Conservation (phyloP, 2,888 invertebrate genomes). For the Temnothorax ravouxi region DNA sequence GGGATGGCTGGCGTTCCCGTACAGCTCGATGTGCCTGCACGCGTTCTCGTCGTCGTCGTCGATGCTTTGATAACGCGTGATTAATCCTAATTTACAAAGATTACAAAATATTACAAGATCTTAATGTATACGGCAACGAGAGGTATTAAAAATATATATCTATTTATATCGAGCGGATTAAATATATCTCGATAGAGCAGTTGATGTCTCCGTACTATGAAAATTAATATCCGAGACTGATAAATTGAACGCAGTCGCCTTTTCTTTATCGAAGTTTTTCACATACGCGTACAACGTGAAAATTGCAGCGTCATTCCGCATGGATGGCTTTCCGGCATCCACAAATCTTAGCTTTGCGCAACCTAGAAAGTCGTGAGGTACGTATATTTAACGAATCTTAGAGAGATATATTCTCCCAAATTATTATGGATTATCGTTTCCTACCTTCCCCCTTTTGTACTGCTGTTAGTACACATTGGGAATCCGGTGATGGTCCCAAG, state of each 20-base stretch:
- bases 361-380: constrained; percentile 68
- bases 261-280: constrained; percentile 63
- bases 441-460: constrained; percentile 77
- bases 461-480: constrained; percentile 74
- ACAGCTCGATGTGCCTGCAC: constrained; percentile 77
- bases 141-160: not conserved
- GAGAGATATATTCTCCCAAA: not conserved
- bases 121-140: not conserved
- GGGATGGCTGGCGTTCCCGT: constrained; percentile 64
- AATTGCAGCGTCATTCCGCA: constrained; percentile 67
- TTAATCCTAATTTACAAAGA: constrained; percentile 72
- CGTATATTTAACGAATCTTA: not conserved
- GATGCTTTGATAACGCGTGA: constrained; percentile 79
- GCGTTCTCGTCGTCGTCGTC: constrained; percentile 67
- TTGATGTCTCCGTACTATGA: constrained; percentile 74
- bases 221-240: constrained; percentile 79
- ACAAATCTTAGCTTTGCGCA: constrained; percentile 79
- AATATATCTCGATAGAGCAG: not conserved
- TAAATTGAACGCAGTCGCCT: constrained; percentile 82
- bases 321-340: constrained; percentile 65
- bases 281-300: constrained; percentile 80
- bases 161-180: not conserved
- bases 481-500: not conserved
- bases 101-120: not conserved
- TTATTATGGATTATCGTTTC: not conserved